Conservation (phyloP, 2,888 invertebrate species). For the Phengaris alcon region DNA sequence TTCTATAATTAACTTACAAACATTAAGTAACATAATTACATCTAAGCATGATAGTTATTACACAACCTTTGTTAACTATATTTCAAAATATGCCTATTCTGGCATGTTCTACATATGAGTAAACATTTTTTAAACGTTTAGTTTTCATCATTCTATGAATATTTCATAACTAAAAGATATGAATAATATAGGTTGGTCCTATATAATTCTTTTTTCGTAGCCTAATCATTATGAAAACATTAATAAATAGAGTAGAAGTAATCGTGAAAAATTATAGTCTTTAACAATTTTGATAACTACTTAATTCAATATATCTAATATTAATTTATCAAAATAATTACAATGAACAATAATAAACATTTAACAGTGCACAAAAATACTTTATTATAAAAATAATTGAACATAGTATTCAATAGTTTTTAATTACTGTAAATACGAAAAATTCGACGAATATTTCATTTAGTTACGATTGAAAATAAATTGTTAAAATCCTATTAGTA, state of each 20-base stretch:
- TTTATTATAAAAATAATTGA: neutral
- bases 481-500: constrained; percentile 4
- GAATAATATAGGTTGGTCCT: constrained; percentile 10
- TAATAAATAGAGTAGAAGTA: neutral
- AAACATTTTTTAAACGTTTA: neutral
- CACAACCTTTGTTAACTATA: constrained; percentile 65
- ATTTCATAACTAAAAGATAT: neutral
- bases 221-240: neutral
- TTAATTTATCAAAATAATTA: neutral
- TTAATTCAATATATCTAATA: too few species aligned
- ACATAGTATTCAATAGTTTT: neutral
- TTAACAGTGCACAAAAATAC: neutral
- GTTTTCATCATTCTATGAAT: neutral
- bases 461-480: neutral
- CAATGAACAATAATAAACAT: neutral
- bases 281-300: neutral
- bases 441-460: neutral
- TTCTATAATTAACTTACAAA: constrained; percentile 60
- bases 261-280: neutral
- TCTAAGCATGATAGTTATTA: constrained; percentile 72
- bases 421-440: neutral
- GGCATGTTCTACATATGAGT: neutral
- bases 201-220: neutral
- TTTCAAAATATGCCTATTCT: constrained; percentile 27
- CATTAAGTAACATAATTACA: constrained; percentile 68